phyloP scores from a whole-genome alignment of 2,113 vertebrate species.

The Corythaeola cristata region DNA sequence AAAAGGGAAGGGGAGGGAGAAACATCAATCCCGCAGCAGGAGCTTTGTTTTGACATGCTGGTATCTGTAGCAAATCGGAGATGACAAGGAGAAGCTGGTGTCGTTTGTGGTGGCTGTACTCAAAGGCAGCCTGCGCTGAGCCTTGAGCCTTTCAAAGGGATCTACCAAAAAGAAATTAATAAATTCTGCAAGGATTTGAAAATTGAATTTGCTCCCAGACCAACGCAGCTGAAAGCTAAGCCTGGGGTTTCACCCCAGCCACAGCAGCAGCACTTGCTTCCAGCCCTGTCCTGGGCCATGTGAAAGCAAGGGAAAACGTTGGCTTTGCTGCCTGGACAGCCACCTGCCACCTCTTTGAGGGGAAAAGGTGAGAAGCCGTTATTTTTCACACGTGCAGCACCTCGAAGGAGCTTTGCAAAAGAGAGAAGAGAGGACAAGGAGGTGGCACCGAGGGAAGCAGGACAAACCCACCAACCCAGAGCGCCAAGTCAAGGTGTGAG shows the following conservation, averaged over 20 bases:
- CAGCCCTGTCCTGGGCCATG: not conserved
- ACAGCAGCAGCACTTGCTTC: not conserved
- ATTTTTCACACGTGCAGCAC: accelerated
- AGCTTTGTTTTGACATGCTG: not conserved
- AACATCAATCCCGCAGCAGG: not conserved
- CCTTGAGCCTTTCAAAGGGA: not conserved
- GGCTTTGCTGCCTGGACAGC: not conserved
- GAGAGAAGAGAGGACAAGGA: not conserved
- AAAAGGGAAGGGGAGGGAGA: not conserved
- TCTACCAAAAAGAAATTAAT: not conserved
- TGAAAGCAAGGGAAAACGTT: not conserved
- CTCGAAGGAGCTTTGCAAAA: not conserved
- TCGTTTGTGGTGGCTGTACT: not conserved
- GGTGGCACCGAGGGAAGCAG: not conserved
- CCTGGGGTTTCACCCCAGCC: not conserved
- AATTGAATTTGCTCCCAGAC: not conserved
- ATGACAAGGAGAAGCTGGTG: not conserved
- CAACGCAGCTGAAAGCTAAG: not conserved
- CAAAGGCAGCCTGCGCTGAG: not conserved
- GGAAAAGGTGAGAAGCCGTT: not conserved
- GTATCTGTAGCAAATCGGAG: not conserved
- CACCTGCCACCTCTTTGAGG: not conserved
- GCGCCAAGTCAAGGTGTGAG: not conserved
- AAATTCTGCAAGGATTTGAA: not conserved
- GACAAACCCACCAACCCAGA: not conserved